Percentiles rank a stretch among this genome's conserved stretches.
phyloP scores from a whole-genome alignment of 2,888 invertebrate genomes.

The Eupithecia dodoneata region DNA sequence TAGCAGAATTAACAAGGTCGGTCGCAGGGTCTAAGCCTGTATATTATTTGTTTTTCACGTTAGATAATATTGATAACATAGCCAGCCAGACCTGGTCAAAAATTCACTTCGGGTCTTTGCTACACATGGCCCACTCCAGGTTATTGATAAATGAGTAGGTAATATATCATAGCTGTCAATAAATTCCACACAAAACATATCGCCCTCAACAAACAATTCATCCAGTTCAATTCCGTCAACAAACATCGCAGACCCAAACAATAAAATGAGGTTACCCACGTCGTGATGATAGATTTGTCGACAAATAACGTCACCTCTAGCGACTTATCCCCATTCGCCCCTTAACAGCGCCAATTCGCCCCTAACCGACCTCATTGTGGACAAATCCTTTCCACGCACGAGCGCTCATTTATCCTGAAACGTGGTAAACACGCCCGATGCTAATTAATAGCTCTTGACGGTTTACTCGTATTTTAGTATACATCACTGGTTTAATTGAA shows the following conservation, averaged over 20 bases:
- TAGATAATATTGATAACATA: not conserved
- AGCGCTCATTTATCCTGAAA: conserved; percentile 1
- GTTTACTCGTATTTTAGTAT: not conserved
- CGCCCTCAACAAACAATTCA: conserved; percentile 4
- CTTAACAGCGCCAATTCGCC: conserved; percentile 1
- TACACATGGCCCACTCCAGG: not conserved
- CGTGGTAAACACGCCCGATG: conserved; percentile 12
- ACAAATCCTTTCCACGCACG: conserved; percentile 23
- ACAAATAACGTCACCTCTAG: conserved; percentile 22
- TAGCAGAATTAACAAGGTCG: too few species aligned
- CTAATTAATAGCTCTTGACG: conserved; percentile 20
- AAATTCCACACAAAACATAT: not conserved
- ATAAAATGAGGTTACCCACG: conserved; percentile 28
- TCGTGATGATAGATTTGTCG: conserved; percentile 33
- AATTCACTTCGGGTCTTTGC: not conserved
- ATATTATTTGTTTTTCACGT: not conserved
- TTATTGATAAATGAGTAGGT: not conserved
- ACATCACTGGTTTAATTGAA: not conserved
- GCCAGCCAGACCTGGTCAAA: not conserved
- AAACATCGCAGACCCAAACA: conserved; percentile 26
- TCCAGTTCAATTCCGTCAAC: not conserved
- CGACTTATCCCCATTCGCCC: conserved; percentile 3
- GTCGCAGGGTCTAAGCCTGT: too few species aligned
- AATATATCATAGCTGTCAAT: conserved; percentile 6
- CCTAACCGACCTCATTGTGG: conserved; percentile 19